Evolutionary conservation across 1,140 invertebrate genomes (phyloP).

Genomic region (Camponotus vicinus): DNA sequence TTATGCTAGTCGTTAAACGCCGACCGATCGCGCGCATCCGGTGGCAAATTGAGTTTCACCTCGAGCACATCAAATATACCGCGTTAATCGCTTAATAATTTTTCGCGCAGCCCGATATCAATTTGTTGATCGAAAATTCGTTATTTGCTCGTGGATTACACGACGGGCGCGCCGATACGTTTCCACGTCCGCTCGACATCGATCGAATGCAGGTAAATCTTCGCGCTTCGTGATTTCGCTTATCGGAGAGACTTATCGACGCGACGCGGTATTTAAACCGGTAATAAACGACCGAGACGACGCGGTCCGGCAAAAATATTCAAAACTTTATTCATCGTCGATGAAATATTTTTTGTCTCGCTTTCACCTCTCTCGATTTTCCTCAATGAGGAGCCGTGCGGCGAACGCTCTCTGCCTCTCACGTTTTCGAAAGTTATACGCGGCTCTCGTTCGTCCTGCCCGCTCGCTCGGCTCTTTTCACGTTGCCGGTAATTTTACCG

Average conservation of each 20-base stretch:
- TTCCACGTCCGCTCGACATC: constrained; percentile 4
- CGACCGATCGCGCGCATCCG: constrained; percentile 18
- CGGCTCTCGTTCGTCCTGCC: constrained; percentile 30
- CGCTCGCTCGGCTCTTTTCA: constrained; percentile 54
- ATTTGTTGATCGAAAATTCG: constrained; percentile 32
- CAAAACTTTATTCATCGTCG: constrained; percentile 62
- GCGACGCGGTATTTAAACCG: constrained; percentile 26
- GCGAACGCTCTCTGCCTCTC: constrained; percentile 50
- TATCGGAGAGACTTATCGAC: constrained; percentile 30
- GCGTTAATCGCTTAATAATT: constrained; percentile 59
- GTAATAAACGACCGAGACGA: constrained; percentile 10
- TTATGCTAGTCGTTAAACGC: constrained; percentile 56
- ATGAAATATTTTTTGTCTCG: constrained; percentile 69
- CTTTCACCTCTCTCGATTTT: constrained; percentile 71
- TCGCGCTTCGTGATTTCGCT: constrained; percentile 29
- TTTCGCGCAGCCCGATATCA: constrained; percentile 51
- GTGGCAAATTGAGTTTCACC: constrained; percentile 65
- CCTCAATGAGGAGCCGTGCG: constrained; percentile 63
- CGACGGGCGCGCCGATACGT: background rate
- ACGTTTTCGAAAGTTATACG: constrained; percentile 75
- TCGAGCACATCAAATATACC: constrained; percentile 1
- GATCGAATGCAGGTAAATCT: constrained; percentile 4
- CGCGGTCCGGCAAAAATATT: constrained; percentile 19
- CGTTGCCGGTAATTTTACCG: constrained; percentile 70
- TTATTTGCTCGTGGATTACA: background rate